Evolutionary conservation across 2,888 invertebrate species (phyloP), one percentile per base, ranked within the genome.

Genomic region (Caenorhabditis sp.): DNA sequence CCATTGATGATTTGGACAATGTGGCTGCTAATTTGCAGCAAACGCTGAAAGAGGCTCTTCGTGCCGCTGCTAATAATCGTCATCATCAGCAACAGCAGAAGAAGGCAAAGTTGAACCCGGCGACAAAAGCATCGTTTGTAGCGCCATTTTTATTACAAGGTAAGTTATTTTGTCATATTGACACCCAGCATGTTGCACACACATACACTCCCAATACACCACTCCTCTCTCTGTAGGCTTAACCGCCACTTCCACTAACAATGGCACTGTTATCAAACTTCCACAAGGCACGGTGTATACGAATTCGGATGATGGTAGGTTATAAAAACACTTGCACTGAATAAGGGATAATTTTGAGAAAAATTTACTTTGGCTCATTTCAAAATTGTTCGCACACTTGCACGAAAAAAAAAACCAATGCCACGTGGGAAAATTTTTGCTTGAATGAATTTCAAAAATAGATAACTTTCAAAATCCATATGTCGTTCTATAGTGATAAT

Each of bases 11-110:
- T 12, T 5, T 43, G 21, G 43, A 38, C 4, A 65, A 67, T 52
- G 62, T 60, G 50, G 53, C 76, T 20, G 72, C 70, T 21, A 63
- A 68, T 31, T 68, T 84, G 20, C 81, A 84, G 50, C 77, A 83
- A 63, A 83, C 83, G 53, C 59, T 86, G 50, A 83, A 85, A 60
- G 86, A 86, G 31, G 85, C 84, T 10, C 70, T 86, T 54, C 76
- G 75, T 56, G 80, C 74, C 20, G 84, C 86, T 7, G 80, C 83
- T 5, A 70, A 67, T 23, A 82, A 81, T 56, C 68, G 84, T 20
- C 83, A 84, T 63, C 76, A 80, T n/a, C 83, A 84, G 66, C 76
- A 80, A 56, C 70, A 70, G 50, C 50, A 70, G 59, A 80, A 78
- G 21, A 77, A 74, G 59, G 67, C 71, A 1, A 68, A 63, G 50